These are phyloP conservation scores for Columba livia DNA, from an alignment of 2,113 vertebrate species.

Conservation along the genomic window DNA sequence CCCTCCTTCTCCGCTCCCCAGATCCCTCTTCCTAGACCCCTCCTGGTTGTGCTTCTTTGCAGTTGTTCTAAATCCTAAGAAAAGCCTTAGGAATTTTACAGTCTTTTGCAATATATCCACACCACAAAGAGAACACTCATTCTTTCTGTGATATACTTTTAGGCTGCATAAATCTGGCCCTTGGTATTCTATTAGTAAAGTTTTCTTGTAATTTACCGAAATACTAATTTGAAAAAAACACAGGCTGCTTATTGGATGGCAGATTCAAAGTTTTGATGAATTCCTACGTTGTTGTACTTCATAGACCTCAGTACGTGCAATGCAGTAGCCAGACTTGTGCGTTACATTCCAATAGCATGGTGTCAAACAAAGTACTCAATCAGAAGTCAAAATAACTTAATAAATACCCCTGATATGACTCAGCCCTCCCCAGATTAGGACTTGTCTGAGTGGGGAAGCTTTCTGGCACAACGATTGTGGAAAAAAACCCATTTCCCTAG, in stretches of 20 bases:
- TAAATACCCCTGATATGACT: not conserved
- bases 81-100: not conserved
- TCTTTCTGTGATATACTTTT: slow-evolving; percentile 16
- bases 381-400: slow-evolving; percentile 3
- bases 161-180: not conserved
- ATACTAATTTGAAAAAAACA: not conserved
- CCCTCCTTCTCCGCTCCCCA: not conserved
- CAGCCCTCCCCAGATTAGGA: not conserved
- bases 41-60: not conserved
- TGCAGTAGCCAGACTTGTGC: not conserved
- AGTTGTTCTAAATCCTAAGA: not conserved
- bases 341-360: not conserved
- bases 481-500: not conserved
- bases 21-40: not conserved
- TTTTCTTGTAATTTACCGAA: not conserved
- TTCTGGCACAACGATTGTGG: not conserved
- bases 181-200: not conserved
- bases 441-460: not conserved
- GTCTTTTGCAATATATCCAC: not conserved
- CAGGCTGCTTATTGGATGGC: not conserved
- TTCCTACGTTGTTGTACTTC: not conserved
- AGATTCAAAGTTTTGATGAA: not conserved
- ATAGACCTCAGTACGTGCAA: not conserved
- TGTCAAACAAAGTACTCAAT: slow-evolving; percentile 1
- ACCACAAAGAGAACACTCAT: not conserved